Evolutionary conservation across 2,113 vertebrate species (phyloP).

Genomic region (Phrynosoma blainvillii): DNA sequence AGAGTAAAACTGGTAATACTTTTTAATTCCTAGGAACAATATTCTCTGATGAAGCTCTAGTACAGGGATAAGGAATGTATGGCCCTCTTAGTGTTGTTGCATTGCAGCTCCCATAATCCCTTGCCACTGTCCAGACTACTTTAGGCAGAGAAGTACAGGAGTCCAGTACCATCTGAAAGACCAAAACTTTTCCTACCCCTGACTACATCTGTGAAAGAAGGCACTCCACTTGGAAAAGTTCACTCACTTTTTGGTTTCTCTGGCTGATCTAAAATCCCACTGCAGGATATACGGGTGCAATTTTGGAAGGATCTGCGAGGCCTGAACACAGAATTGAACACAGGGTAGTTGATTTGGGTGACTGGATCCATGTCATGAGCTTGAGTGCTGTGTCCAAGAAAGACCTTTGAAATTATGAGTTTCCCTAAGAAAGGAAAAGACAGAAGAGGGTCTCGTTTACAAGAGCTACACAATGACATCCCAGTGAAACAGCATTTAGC

Average conservation of each 20-base stretch:
- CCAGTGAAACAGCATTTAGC: not conserved
- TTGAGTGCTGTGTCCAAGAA: slow-evolving; percentile 78
- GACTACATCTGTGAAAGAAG: not conserved
- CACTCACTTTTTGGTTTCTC: slow-evolving; percentile 42
- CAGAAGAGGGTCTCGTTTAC: not conserved
- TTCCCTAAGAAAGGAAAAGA: slow-evolving; percentile 72
- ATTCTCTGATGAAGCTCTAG: not conserved
- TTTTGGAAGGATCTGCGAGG: slow-evolving; percentile 69
- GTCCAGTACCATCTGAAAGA: no score
- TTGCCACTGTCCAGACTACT: no score
- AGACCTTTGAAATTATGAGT: slow-evolving; percentile 83
- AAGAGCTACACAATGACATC: not conserved
- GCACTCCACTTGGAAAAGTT: not conserved
- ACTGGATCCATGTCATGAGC: slow-evolving; percentile 63
- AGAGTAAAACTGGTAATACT: not conserved
- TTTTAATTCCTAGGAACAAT: not conserved
- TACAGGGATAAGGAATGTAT: no score
- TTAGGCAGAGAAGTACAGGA: no score
- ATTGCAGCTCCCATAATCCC: no score
- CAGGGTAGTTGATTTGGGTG: slow-evolving; percentile 71
- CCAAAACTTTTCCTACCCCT: no score
- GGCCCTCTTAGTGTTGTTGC: no score
- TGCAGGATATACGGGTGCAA: slow-evolving; percentile 36
- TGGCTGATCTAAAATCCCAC: not conserved
- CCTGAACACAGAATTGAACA: slow-evolving; percentile 78